These are phyloP conservation scores for Meteorus sp. DNA, from an alignment of 1,140 invertebrate genomes.

Conservation along the genomic window DNA sequence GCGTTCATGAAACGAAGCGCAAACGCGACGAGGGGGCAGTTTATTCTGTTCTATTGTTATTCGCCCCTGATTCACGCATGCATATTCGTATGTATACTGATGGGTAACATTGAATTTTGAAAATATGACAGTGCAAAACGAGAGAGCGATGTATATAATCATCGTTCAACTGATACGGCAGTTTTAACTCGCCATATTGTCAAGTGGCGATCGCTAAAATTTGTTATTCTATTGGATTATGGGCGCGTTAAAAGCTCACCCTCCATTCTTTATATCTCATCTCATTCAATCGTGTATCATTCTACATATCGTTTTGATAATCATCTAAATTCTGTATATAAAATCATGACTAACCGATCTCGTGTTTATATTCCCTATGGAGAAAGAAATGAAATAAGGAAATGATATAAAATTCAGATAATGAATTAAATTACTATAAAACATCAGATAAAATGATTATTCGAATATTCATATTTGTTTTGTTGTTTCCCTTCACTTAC, in stretches of 20 bases:
- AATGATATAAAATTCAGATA: too few relatives aligned
- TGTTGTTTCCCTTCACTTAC: too few relatives aligned
- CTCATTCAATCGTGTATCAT: not conserved
- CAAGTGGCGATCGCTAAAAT: constrained; percentile 38
- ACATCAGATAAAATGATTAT: too few relatives aligned
- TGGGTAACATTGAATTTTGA: too few relatives aligned
- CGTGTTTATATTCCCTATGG: not conserved
- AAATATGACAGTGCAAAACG: constrained; percentile 6
- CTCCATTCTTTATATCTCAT: not conserved
- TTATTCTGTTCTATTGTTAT: constrained; percentile 9
- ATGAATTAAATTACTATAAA: too few relatives aligned
- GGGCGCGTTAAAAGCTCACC: constrained; percentile 24
- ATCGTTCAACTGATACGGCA: constrained; percentile 12
- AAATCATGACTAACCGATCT: constrained; percentile 13
- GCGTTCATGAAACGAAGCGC: constrained; percentile 2
- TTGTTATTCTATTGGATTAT: constrained; percentile 42
- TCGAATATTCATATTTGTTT: too few relatives aligned
- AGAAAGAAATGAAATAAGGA: not conserved
- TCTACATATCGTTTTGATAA: not conserved
- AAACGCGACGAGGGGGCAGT: constrained; percentile 9
- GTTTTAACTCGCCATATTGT: constrained; percentile 40
- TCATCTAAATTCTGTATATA: not conserved
- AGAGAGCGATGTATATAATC: constrained; percentile 6
- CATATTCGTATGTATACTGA: too few relatives aligned
- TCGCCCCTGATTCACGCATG: not conserved